These are phyloP conservation scores for Catostomus latipinnis DNA, from an alignment of 2,797 vertebrate species.

Conservation along the genomic window DNA sequence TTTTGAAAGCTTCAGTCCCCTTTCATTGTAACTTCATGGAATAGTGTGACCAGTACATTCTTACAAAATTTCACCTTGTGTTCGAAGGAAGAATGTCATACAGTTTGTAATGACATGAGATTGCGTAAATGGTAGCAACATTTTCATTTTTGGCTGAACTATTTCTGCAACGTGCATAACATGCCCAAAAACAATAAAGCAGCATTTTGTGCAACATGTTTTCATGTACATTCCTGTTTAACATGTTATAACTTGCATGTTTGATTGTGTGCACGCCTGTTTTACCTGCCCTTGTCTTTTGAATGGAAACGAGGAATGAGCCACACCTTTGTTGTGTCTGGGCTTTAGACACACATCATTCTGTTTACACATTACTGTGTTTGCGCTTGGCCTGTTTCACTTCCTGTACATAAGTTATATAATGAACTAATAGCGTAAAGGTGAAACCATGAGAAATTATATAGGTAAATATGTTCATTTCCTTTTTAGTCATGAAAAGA, in stretches of 20 bases:
- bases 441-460: not conserved
- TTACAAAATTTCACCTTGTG: no score
- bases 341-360: conserved; percentile 34
- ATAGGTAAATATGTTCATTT: conserved; percentile 44
- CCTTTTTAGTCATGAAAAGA: conserved; percentile 14
- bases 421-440: conserved; percentile 25
- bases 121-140: no score
- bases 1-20: no score
- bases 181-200: not conserved
- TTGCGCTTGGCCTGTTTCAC: conserved; percentile 42
- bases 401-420: conserved; percentile 40
- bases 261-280: conserved; percentile 38
- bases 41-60: no score
- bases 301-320: conserved; percentile 46
- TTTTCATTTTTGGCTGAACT: no score
- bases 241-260: conserved; percentile 52
- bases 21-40: no score
- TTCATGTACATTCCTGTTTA: conserved; percentile 36
- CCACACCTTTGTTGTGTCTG: conserved; percentile 53
- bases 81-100: no score
- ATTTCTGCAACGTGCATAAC: not conserved
- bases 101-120: no score
- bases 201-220: conserved; percentile 12
- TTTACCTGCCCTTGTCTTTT: conserved; percentile 25
- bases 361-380: conserved; percentile 39